Evolutionary conservation across 2,888 invertebrate species (phyloP).

Genomic region (Lymantria monacha): DNA sequence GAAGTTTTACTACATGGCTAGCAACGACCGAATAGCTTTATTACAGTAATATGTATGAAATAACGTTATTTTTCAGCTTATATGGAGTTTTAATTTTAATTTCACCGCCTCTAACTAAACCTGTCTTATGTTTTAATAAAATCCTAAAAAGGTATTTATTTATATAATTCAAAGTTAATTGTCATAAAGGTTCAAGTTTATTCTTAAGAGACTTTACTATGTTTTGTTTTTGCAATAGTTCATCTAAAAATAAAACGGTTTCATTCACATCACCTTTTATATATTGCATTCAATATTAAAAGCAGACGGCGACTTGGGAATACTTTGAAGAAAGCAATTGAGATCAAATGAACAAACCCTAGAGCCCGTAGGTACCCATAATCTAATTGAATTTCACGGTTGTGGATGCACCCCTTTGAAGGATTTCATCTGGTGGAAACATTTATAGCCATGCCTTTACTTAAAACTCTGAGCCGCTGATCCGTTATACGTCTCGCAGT

Average conservation of each 20-base stretch:
- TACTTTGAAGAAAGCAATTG: constrained; percentile 24
- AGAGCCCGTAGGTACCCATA: constrained; percentile 35
- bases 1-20: too few species aligned
- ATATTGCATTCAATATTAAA: constrained; percentile 19
- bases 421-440: constrained; percentile 53
- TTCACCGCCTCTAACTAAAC: too few species aligned
- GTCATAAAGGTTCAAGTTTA: too few species aligned
- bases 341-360: constrained; percentile 24
- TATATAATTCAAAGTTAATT: too few species aligned
- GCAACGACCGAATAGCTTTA: too few species aligned
- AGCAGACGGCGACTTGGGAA: constrained; percentile 19
- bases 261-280: constrained; percentile 3
- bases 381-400: constrained; percentile 66
- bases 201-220: too few species aligned
- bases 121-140: too few species aligned
- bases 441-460: constrained; percentile 37
- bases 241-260: neutral
- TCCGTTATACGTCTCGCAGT: constrained; percentile 39
- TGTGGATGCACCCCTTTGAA: constrained; percentile 55
- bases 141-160: too few species aligned
- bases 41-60: too few species aligned
- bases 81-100: too few species aligned
- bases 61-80: too few species aligned
- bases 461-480: constrained; percentile 49
- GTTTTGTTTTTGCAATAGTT: too few species aligned